A percentile compares a stretch with the other conserved stretches of the same genome.
phyloP scores from a whole-genome alignment of 2,888 invertebrate genomes.

The Drosophila parthenogenetica region DNA sequence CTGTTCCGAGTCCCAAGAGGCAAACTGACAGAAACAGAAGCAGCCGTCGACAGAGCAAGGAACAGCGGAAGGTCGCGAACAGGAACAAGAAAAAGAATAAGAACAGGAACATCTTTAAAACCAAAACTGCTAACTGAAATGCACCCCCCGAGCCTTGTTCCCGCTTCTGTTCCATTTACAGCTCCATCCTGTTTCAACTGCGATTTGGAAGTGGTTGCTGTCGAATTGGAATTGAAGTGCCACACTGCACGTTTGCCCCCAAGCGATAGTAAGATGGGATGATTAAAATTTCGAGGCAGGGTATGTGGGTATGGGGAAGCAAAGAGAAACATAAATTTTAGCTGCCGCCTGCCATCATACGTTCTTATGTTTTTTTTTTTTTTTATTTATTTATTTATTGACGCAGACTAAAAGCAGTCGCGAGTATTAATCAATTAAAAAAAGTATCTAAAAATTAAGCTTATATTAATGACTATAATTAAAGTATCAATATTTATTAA shows the following conservation, averaged over 20 bases:
- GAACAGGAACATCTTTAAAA: conserved; percentile 49
- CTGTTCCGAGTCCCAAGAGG: conserved; percentile 61
- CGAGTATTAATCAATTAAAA: no score
- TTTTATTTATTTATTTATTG: no score
- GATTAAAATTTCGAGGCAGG: not conserved
- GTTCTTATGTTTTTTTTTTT: no score
- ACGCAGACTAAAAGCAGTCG: no score
- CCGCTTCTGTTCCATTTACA: conserved; percentile 36
- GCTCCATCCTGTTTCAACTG: conserved; percentile 57
- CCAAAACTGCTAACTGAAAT: conserved; percentile 55
- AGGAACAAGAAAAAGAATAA: conserved; percentile 7
- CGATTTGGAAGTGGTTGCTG: conserved; percentile 70
- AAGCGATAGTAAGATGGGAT: conserved; percentile 13
- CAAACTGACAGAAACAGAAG: conserved; percentile 63
- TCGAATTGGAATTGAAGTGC: conserved; percentile 70
- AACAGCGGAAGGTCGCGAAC: not conserved
- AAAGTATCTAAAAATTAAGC: no score
- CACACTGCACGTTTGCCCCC: conserved; percentile 49
- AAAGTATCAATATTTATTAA: no score
- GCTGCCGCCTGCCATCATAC: conserved; percentile 26
- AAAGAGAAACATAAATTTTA: conserved; percentile 15
- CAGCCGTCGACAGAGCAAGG: conserved; percentile 40
- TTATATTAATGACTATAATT: no score
- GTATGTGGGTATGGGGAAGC: not conserved
- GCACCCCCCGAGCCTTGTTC: conserved; percentile 54